Percentiles rank a stretch among this genome's conserved stretches.
Evolutionary conservation across 2,113 vertebrate species (phyloP).

Genomic region (Oncorhynchus mykiss): DNA sequence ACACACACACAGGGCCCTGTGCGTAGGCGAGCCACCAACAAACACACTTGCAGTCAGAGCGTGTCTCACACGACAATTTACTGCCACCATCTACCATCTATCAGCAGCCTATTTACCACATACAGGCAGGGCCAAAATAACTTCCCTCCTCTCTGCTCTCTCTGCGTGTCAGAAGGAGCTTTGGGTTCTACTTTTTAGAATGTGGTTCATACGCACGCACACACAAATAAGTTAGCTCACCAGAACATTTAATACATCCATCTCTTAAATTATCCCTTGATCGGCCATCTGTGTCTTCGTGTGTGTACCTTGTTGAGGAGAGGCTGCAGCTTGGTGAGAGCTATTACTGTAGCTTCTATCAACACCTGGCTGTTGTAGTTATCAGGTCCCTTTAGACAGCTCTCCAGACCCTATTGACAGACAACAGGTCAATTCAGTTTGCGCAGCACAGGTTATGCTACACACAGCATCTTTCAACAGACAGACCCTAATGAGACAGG

Average conservation of each 20-base stretch:
- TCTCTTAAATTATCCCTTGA: not conserved
- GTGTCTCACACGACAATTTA: not conserved
- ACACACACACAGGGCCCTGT: not conserved
- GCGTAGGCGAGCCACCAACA: not conserved
- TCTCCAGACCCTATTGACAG: constrained; percentile 81
- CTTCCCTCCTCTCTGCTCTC: not conserved
- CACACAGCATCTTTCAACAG: not conserved
- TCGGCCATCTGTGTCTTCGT: not conserved
- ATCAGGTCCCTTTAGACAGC: constrained; percentile 90
- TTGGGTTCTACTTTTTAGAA: not conserved
- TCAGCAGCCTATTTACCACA: not conserved
- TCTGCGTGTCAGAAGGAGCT: not conserved
- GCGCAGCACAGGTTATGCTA: no score
- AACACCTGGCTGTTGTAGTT: constrained; percentile 92
- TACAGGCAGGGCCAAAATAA: not conserved
- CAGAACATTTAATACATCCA: not conserved
- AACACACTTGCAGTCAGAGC: constrained; percentile 4
- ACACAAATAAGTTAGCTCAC: not conserved
- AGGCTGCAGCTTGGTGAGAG: constrained; percentile 87
- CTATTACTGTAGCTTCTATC: constrained; percentile 90
- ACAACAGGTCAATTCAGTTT: not conserved
- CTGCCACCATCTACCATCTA: not conserved
- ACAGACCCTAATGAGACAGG: not conserved
- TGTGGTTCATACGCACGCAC: not conserved
- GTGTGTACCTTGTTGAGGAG: constrained; percentile 86